Base-by-base conservation (phyloP, 23 tunicate species). In the Phallusia fumigata region DNA sequence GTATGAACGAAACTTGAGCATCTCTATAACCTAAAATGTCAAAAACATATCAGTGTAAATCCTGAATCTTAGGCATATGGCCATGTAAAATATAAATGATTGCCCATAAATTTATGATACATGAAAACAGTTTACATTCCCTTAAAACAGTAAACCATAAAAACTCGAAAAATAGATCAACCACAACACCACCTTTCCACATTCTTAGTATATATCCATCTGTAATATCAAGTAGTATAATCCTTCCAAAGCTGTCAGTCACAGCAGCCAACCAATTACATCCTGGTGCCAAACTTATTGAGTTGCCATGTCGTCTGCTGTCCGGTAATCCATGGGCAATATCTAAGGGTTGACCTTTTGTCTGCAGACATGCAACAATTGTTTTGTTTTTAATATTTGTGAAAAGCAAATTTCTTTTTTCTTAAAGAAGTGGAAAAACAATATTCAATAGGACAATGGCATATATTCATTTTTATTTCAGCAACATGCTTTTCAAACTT, bases 161-260 rank as follows among this genome's bases (percentile, higher is more conserved):
- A n/a, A n/a, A n/a, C n/a, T n/a, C n/a, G n/a, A n/a, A n/a, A n/a
- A n/a, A n/a, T n/a, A n/a, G n/a, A n/a, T n/a, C 32, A 28, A 65
- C 31, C 12, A 11, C 10, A 40, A 40, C 47, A 40, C 19, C 51
- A 93, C 98, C 98, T 94, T 94, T 94, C 98, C 98, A 94, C 90
- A 94, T 89, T 49, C 98, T 79, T 18, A 94, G 49, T 34, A 86
- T 90, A 81, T 36, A 73, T 0, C 82, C 76, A 40, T 86, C 83
- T 6, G 75, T 49, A 65, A 94, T 34, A 86, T 94, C 94, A 33
- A 94, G 65, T 64, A 94, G 83, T 75, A 89, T 53, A 58, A 94
- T 90, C 18, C 98, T 76, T 33, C 94, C 98, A 24, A 94, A 83
- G 65, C 88, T 89, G 76, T 94, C 98, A 35, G 90, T 76, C 3